A percentile compares a stretch with the other conserved stretches of the same genome.
Conservation (phyloP, 2,797 vertebrate genomes). For the Microhierax caerulescens region DNA sequence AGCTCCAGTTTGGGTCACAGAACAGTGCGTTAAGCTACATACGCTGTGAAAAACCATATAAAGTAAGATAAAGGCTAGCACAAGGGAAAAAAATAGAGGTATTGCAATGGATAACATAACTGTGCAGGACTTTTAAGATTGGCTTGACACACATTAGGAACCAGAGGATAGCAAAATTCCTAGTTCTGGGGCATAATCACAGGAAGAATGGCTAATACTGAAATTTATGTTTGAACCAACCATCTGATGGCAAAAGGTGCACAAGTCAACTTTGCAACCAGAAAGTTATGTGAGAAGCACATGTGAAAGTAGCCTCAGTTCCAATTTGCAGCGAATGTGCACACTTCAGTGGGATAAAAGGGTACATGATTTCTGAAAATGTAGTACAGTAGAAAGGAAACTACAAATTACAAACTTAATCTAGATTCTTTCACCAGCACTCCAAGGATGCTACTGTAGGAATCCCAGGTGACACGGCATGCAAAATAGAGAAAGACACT, state of each 20-base stretch:
- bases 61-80: background rate
- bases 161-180: background rate
- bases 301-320: background rate
- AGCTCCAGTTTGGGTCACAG: background rate
- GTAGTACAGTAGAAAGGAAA: background rate
- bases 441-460: background rate
- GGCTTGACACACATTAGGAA: background rate
- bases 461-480: background rate
- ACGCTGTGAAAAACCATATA: background rate
- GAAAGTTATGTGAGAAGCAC: background rate
- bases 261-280: background rate
- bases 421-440: background rate
- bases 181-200: background rate
- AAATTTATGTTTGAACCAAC: background rate
- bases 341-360: fast-evolving
- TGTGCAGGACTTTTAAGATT: background rate
- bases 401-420: background rate
- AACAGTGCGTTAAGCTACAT: background rate
- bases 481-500: background rate
- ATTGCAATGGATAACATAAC: background rate
- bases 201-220: background rate
- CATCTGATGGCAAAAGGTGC: background rate
- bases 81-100: background rate
- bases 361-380: background rate
- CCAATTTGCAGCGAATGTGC: background rate